Evolutionary conservation across 1,140 invertebrate species (phyloP).

Genomic region (Drosophila littoralis): DNA sequence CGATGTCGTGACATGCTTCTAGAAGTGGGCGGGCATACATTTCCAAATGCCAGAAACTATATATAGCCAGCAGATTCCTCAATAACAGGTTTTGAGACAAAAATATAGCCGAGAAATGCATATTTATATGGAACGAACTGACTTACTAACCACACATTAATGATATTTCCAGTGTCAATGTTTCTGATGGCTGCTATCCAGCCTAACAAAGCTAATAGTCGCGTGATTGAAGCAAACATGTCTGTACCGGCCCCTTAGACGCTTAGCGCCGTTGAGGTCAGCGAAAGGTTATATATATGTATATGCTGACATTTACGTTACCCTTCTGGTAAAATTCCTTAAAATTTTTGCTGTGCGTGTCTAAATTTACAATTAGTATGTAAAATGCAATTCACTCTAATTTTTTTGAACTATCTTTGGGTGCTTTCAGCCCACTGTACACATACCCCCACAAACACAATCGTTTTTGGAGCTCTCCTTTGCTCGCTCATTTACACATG

Average conservation of each 20-base stretch:
- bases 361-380: neutral
- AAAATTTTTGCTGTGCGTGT: neutral
- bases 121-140: constrained; percentile 47
- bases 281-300: neutral
- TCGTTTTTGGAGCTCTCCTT: constrained; percentile 3
- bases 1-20: constrained; percentile 59
- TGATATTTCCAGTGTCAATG: constrained; percentile 8
- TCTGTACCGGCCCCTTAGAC: constrained; percentile 33
- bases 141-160: constrained; percentile 38
- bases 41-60: constrained; percentile 35
- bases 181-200: constrained; percentile 15
- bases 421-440: constrained; percentile 47
- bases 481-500: constrained; percentile 33
- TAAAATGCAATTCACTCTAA: neutral
- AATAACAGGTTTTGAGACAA: constrained; percentile 32
- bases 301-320: neutral
- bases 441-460: neutral
- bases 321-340: neutral
- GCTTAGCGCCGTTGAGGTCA: constrained; percentile 10
- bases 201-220: neutral
- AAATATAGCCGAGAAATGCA: constrained; percentile 22
- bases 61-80: constrained; percentile 42
- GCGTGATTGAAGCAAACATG: constrained; percentile 6
- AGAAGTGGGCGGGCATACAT: constrained; percentile 57
- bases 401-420: constrained; percentile 2